phyloP scores from a whole-genome alignment of 2,888 invertebrate species.

The Phaonia tiefii region DNA sequence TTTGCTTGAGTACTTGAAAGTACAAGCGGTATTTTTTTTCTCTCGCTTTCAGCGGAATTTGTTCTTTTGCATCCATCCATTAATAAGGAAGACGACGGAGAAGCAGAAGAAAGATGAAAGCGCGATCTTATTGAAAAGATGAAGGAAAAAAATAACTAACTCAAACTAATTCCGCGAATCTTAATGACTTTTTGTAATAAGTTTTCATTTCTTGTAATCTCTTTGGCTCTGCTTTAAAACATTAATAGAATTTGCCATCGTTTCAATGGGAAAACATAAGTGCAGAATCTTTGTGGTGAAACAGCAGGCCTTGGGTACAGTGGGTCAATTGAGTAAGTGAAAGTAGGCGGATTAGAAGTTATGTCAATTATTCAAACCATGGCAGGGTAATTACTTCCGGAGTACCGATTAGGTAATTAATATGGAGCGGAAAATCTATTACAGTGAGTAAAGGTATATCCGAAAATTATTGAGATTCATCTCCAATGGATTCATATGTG shows the following conservation, averaged over 20 bases:
- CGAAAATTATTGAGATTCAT: too few species aligned
- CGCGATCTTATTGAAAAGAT: conserved; percentile 47
- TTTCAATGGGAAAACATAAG: conserved; percentile 74
- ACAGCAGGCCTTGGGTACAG: conserved; percentile 65
- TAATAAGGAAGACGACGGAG: conserved; percentile 18
- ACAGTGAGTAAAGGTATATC: too few species aligned
- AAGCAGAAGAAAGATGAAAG: neutral
- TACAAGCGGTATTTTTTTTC: neutral
- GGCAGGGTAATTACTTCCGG: too few species aligned
- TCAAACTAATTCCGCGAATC: conserved; percentile 76
- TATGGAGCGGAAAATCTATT: too few species aligned
- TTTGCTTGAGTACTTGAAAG: conserved; percentile 40
- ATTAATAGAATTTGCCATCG: conserved; percentile 74
- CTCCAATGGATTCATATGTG: too few species aligned
- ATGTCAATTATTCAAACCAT: too few species aligned
- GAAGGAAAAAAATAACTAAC: conserved; percentile 43
- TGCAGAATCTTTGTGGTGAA: conserved; percentile 36
- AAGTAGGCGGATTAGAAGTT: too few species aligned
- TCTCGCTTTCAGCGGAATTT: neutral
- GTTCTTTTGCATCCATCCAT: conserved; percentile 15
- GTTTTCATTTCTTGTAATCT: conserved; percentile 75
- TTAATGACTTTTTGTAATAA: conserved; percentile 80
- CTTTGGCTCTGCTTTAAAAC: conserved; percentile 46
- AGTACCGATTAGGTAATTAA: too few species aligned
- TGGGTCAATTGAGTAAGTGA: conserved; percentile 53